phyloP scores from a whole-genome alignment of 2,797 vertebrate species.

The Sebastes steindachneri region DNA sequence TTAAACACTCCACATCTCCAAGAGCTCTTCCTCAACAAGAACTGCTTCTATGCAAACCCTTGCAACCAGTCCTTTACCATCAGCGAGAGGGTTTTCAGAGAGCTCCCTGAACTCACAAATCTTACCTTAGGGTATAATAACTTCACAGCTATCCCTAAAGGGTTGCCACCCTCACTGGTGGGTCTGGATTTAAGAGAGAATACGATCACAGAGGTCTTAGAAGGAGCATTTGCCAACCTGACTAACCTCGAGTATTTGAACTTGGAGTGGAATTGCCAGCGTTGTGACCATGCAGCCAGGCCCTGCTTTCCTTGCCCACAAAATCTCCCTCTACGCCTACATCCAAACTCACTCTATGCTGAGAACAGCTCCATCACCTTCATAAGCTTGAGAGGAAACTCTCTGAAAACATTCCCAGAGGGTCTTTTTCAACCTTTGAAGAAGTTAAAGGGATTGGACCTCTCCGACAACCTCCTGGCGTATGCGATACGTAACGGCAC shows the following conservation, averaged over 20 bases:
- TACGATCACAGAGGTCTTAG: conserved; percentile 75
- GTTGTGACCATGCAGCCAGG: conserved; percentile 88
- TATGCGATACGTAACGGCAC: conserved; percentile 77
- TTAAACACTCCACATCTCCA: conserved; percentile 70
- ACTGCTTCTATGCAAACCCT: conserved; percentile 88
- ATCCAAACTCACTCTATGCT: conserved; percentile 68
- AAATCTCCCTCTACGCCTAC: conserved; percentile 71
- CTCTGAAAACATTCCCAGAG: conserved; percentile 75
- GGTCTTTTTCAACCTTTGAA: conserved; percentile 73
- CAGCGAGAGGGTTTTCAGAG: conserved; percentile 70
- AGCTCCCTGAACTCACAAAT: conserved; percentile 75
- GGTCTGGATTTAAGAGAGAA: conserved; percentile 86
- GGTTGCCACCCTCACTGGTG: conserved; percentile 81
- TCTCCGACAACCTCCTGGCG: conserved; percentile 86
- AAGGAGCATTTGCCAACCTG: conserved; percentile 80
- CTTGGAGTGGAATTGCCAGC: conserved; percentile 89
- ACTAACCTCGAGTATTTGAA: conserved; percentile 74
- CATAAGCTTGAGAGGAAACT: conserved; percentile 84
- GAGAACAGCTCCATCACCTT: conserved; percentile 69
- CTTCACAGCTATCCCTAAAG: conserved; percentile 79
- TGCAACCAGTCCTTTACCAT: conserved; percentile 80
- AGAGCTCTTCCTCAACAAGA: conserved; percentile 77
- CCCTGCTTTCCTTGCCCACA: conserved; percentile 86
- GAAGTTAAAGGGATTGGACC: conserved; percentile 75
- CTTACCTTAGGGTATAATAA: conserved; percentile 86